Conservation (phyloP, 2,888 invertebrate genomes). For the Aquatica leii region DNA sequence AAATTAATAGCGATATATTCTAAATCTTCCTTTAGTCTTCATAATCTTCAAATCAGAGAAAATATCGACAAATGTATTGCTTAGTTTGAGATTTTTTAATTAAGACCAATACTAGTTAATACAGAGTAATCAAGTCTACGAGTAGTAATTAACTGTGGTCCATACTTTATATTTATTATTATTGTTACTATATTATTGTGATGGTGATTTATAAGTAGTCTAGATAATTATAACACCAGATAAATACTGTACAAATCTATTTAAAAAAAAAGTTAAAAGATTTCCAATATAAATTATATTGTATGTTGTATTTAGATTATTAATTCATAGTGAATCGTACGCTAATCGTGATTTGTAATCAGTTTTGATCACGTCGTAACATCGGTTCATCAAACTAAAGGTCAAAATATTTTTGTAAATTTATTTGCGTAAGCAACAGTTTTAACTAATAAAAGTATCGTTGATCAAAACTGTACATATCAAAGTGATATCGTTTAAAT, state of each 20-base stretch:
- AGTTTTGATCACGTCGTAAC: slow-evolving; percentile 30
- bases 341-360: slow-evolving; percentile 27
- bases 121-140: slow-evolving; percentile 48
- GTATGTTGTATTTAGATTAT: slow-evolving; percentile 56
- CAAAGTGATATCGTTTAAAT: slow-evolving; percentile 59
- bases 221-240: slow-evolving; percentile 56
- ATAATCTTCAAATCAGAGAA: slow-evolving; percentile 29
- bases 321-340: slow-evolving; percentile 40
- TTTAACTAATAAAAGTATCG: not conserved
- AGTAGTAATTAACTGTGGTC: slow-evolving; percentile 50
- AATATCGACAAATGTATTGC: slow-evolving; percentile 3
- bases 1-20: slow-evolving; percentile 57
- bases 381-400: not conserved
- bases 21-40: slow-evolving; percentile 59
- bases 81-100: slow-evolving; percentile 18
- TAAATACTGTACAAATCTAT: slow-evolving; percentile 58
- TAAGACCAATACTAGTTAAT: slow-evolving; percentile 33
- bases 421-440: not conserved
- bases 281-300: slow-evolving; percentile 55
- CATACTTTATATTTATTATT: slow-evolving; percentile 49
- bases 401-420: slow-evolving; percentile 4
- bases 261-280: slow-evolving; percentile 39
- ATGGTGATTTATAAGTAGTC: slow-evolving; percentile 54
- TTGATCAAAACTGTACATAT: slow-evolving; percentile 50
- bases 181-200: slow-evolving; percentile 53